A percentile compares a stretch with the other conserved stretches of the same genome.
phyloP scores from a whole-genome alignment of 2,113 vertebrate species.

The Pelusios castaneus region DNA sequence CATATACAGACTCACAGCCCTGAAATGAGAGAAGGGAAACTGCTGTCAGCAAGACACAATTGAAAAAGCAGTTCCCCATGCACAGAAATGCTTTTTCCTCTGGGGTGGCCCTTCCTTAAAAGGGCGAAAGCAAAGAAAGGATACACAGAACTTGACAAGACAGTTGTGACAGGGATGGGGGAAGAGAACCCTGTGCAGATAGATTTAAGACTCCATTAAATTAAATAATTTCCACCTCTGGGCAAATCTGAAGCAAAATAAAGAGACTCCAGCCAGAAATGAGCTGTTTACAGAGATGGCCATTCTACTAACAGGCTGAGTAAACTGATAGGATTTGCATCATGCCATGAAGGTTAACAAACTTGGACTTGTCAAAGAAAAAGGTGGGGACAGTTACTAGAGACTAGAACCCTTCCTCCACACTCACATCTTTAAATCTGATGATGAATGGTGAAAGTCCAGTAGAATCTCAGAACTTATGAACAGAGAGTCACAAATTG shows the following conservation, averaged over 20 bases:
- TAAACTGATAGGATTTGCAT: neutral
- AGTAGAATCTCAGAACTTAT: too few relatives aligned
- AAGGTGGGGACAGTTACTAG: neutral
- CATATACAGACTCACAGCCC: constrained; percentile 91
- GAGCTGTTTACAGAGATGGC: neutral
- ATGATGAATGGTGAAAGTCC: neutral
- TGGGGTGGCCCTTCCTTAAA: neutral
- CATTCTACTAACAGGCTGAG: neutral
- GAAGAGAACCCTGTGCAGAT: neutral
- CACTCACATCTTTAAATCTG: accelerated
- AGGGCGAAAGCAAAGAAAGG: neutral
- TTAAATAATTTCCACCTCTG: neutral
- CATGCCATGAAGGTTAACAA: neutral
- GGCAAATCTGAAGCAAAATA: neutral
- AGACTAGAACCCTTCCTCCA: neutral
- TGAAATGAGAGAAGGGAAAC: constrained; percentile 54
- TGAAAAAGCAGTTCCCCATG: neutral
- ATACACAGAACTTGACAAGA: neutral
- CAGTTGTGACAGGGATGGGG: neutral
- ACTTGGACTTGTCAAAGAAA: neutral
- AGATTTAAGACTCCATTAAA: neutral
- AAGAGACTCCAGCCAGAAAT: neutral
- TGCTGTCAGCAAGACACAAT: neutral
- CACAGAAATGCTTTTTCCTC: neutral
- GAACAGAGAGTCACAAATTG: too few relatives aligned